phyloP scores from a whole-genome alignment of 35 echinoderm and acorn worm genomes.

The Apostichopus californicus region DNA sequence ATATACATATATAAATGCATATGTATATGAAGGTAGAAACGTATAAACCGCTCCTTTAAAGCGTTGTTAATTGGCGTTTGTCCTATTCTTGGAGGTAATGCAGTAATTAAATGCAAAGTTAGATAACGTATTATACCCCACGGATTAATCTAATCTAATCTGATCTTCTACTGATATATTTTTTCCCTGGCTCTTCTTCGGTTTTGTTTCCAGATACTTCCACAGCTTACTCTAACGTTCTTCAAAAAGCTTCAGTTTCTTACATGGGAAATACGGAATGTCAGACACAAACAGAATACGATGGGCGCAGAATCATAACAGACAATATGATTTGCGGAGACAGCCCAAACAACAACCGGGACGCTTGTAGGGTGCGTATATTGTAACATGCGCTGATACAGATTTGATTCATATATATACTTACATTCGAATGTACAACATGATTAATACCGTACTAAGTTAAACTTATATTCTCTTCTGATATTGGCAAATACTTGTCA shows the following conservation, averaged over 20 bases:
- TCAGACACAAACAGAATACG: slow-evolving; percentile 20
- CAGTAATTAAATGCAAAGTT: no score
- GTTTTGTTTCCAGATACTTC: not conserved
- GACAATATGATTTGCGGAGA: slow-evolving; percentile 34
- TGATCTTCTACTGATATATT: no score
- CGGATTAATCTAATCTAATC: no score
- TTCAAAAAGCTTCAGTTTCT: slow-evolving; percentile 9
- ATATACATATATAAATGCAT: no score
- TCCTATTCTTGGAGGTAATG: no score
- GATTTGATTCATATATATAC: not conserved
- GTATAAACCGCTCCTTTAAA: no score
- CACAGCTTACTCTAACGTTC: not conserved
- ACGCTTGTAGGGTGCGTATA: slow-evolving; percentile 22
- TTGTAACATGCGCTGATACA: not conserved
- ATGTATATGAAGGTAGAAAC: no score
- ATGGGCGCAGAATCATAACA: slow-evolving; percentile 8
- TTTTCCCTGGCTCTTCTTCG: not conserved
- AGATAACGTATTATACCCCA: no score
- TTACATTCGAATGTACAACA: not conserved
- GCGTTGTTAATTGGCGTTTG: no score
- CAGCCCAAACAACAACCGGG: not conserved
- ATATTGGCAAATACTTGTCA: no score
- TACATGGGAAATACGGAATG: slow-evolving; percentile 25
- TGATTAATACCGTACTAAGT: not conserved
- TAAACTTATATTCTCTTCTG: no score